These are phyloP conservation scores for Hirundichthys speculiger DNA, from an alignment of 2,113 vertebrate species.

Conservation along the genomic window DNA sequence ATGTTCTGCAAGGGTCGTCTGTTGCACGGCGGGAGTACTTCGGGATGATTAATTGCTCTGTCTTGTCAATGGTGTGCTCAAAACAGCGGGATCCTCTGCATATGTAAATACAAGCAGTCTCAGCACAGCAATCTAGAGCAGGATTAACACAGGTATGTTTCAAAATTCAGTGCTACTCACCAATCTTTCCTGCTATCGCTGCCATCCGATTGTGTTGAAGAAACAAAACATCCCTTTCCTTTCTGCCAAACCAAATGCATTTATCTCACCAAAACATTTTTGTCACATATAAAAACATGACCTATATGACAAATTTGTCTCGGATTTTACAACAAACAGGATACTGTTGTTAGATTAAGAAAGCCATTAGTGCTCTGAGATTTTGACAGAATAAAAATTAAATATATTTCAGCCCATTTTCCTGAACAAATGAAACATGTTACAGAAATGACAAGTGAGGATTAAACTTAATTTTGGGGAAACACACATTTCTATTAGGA, in stretches of 20 bases:
- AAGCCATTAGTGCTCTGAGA: background rate
- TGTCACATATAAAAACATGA: constrained; percentile 6
- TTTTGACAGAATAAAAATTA: background rate
- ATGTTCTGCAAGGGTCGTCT: constrained; percentile 85
- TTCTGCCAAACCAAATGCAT: constrained; percentile 54
- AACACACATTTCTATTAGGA: background rate
- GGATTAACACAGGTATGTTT: constrained; percentile 85
- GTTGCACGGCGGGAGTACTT: constrained; percentile 86
- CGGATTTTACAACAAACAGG: background rate
- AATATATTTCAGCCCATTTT: background rate
- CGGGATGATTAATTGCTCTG: constrained; percentile 96
- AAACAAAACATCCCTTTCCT: constrained; percentile 62
- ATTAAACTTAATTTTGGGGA: background rate
- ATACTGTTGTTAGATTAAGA: background rate
- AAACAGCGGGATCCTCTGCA: constrained; percentile 90
- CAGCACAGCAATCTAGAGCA: constrained; percentile 82
- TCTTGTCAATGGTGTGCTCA: constrained; percentile 85
- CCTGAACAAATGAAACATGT: background rate
- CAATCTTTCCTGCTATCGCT: constrained; percentile 79
- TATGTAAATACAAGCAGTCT: constrained; percentile 90
- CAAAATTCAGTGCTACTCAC: constrained; percentile 75
- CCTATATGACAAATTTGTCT: constrained; percentile 24
- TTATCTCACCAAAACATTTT: constrained; percentile 36
- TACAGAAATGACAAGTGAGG: too few relatives aligned
- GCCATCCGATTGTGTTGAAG: constrained; percentile 65